Evolutionary conservation across 2,888 invertebrate genomes (phyloP), one percentile per base, ranked within the genome.

Genomic region (Orthonevra nobilis): DNA sequence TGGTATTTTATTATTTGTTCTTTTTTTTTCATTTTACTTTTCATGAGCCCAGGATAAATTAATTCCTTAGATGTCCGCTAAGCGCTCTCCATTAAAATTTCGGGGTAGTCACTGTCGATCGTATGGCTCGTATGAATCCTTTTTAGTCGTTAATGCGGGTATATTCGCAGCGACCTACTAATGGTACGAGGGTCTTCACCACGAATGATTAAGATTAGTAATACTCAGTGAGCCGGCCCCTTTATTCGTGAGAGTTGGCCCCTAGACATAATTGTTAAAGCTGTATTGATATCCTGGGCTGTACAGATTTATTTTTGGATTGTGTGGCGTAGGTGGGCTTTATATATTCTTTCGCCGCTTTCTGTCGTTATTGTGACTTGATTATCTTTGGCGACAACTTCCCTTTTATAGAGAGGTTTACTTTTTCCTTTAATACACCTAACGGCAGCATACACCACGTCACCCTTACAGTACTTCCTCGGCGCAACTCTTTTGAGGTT

Each of bases 1-100:
- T 19, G n/a, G 19, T 17, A n/a, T n/a, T 48, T 10, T 17, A 17
- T 19, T 9, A 4, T 48, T 48, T 10, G 3, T 48, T 12, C 3
- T n/a, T 30, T 30, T 30, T n/a, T n/a, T n/a, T 30, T 30, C 1
- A 2, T 30, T 30, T 30, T 30, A n/a, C n/a, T 30, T 30, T 30
- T 30, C 9, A 2, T n/a, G 7, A n/a, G 7, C 30, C 30, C 3
- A 30, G 7, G 3, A n/a, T 0, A n/a, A 2, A n/a, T 1, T n/a
- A 2, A 1, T 20, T 44, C 20, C 3, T 5, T 40, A 20, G 10
- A 44, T 23, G 23, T 12, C 30, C 10, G 17, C 7, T 48, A 17
- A 30, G 48, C 17, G 10, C 17, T 48, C 48, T 48, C 10, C 10
- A 48, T 32, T 34, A 50, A 34, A 34, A 34, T 50, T 34, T 50